phyloP scores from a whole-genome alignment of 2,113 vertebrate species.

The Vidua macroura region DNA sequence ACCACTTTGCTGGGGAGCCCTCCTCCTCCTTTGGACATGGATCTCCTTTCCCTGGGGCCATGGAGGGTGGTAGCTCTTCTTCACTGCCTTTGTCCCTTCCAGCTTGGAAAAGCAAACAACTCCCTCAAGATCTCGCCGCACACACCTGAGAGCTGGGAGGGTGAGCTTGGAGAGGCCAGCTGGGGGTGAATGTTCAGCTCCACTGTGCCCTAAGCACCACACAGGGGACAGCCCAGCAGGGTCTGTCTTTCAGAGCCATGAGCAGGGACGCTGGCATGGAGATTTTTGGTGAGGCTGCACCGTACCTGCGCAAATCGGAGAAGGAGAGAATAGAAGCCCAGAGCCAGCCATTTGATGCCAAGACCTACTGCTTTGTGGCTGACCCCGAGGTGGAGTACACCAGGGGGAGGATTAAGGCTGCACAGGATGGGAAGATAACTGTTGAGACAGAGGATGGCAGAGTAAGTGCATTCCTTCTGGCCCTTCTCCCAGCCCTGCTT shows the following conservation, averaged over 20 bases:
- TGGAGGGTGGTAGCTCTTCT: not conserved
- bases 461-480: slow-evolving; percentile 57
- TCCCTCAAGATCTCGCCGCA: not conserved
- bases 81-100: not conserved
- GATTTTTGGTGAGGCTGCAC: slow-evolving; percentile 74
- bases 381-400: slow-evolving; percentile 77
- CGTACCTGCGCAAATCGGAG: slow-evolving; percentile 79
- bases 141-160: not conserved
- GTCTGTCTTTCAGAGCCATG: slow-evolving; percentile 69
- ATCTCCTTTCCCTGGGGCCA: not conserved
- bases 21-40: not conserved
- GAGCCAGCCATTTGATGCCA: slow-evolving; percentile 84
- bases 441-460: slow-evolving; percentile 79
- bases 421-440: slow-evolving; percentile 73
- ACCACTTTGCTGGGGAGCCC: not conserved
- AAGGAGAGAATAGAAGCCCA: slow-evolving; percentile 82
- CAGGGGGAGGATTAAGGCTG: slow-evolving; percentile 77
- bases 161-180: not conserved
- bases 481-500: not conserved
- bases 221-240: not conserved
- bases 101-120: not conserved
- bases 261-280: slow-evolving; percentile 78
- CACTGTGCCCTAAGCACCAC: not conserved
- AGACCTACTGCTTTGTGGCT: slow-evolving; percentile 80
- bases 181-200: not conserved